Percentiles rank a stretch among this genome's conserved stretches.
Evolutionary conservation across 1,140 invertebrate species (phyloP).

Genomic region (Arion vulgaris): DNA sequence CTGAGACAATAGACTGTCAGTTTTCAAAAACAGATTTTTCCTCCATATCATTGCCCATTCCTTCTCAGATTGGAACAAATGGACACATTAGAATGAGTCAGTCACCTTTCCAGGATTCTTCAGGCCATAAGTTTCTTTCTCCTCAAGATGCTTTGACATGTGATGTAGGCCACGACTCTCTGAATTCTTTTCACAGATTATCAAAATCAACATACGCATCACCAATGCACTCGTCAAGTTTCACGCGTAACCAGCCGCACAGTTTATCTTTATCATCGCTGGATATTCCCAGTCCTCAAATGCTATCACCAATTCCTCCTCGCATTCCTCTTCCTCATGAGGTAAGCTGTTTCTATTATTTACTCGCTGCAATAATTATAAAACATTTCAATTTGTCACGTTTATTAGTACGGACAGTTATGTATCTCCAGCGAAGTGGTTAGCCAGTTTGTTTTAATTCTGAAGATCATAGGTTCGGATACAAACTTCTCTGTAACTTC

Average conservation of each 20-base stretch:
- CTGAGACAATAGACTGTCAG: not conserved
- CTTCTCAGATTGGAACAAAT: not conserved
- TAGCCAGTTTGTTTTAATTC: too few relatives aligned
- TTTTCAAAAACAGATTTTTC: constrained; percentile 7
- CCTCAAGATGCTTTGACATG: not conserved
- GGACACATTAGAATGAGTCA: not conserved
- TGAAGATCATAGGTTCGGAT: too few relatives aligned
- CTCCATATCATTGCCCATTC: not conserved
- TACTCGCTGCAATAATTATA: too few relatives aligned
- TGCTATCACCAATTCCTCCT: constrained; percentile 33
- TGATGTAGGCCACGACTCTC: not conserved
- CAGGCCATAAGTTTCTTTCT: not conserved
- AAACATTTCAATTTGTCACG: too few relatives aligned
- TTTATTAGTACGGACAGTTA: too few relatives aligned
- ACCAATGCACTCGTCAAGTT: not conserved
- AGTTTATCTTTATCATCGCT: constrained; percentile 17
- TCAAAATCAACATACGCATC: not conserved
- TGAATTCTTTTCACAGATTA: not conserved
- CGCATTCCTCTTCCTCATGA: constrained; percentile 38
- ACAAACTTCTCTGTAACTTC: too few relatives aligned
- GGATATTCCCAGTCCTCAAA: not conserved
- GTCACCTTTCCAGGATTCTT: not conserved
- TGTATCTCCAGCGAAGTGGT: too few relatives aligned
- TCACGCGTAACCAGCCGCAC: not conserved
- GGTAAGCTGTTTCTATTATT: constrained; percentile 25